Evolutionary conservation across 2,113 vertebrate genomes (phyloP).

Genomic region (Smithornis capensis): DNA sequence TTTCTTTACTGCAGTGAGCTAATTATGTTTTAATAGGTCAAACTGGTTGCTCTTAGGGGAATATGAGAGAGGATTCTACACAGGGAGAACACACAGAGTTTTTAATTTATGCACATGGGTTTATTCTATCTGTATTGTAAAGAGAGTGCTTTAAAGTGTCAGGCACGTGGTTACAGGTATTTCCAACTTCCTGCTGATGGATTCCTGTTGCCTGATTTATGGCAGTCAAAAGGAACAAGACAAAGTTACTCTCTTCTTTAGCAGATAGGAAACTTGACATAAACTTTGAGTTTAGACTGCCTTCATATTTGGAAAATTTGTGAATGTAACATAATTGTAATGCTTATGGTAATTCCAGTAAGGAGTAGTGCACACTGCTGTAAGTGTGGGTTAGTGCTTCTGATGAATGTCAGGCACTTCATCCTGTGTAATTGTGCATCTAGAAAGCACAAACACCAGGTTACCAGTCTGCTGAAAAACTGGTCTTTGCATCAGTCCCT

Average conservation of each 20-base stretch:
- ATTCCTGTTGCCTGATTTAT: neutral
- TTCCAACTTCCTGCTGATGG: neutral
- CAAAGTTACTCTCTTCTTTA: neutral
- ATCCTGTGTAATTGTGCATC: neutral
- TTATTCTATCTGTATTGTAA: neutral
- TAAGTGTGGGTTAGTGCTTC: neutral
- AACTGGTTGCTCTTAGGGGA: neutral
- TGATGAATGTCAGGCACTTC: neutral
- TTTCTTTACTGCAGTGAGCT: neutral
- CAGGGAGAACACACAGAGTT: neutral
- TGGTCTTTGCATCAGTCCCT: conserved; percentile 18
- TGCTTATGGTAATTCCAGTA: neutral
- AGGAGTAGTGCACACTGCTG: neutral
- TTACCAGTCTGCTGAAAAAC: conserved; percentile 38
- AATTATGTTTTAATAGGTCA: neutral
- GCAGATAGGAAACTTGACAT: neutral
- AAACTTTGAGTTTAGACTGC: neutral
- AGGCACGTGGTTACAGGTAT: neutral
- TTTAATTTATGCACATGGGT: neutral
- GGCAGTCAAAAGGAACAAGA: neutral
- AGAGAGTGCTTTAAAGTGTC: neutral
- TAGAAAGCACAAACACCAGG: neutral
- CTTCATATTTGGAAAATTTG: neutral
- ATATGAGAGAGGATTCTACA: neutral
- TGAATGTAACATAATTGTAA: neutral